Base-by-base conservation (phyloP, 2,888 invertebrate genomes). In the Drosophila mettleri region DNA sequence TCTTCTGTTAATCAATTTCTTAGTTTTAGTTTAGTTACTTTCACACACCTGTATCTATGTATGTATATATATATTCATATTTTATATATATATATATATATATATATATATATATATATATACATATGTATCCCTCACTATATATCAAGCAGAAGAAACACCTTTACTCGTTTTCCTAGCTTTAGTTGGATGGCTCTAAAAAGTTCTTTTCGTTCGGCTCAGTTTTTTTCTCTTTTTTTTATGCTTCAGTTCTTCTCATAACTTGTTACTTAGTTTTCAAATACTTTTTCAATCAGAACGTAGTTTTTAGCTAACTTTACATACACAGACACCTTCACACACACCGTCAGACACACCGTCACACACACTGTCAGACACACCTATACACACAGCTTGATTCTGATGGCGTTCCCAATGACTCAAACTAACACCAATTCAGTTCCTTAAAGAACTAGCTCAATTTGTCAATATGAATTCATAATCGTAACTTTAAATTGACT, bases 11-110 rank as follows among this genome's bases (percentile, higher is more conserved):
- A 45, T 27, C 14, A 24, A 27, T 27, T 45, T 45, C 16, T 74
- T 71, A 74, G 74, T 71, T 74, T 48, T 71, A 74, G 67, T 74
- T 70, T 67, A 67, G 70, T 73, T 74, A 49, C 3, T 58, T 33
- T 54, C 45, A 48, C 48, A 6, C 27, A 51, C 20, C n/a, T 18
- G 24, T 5, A 62, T 46, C 51, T 58, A 45, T 57, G 27, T 48
- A 18, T 43, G 27, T 51, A 43, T 8, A 62, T 38, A 22, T 16
- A 36, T 38, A 46, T 58, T 36, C 48, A 27, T 31, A 24, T 12
- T n/a, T 18, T 48, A 18, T 43, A 31, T 51, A 43, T 8, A 62
- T 38, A 22, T 16, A 36, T 38, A 46, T 58, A 39, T 52, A 27
- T 31, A 24, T 12, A 24, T 51, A 43, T 52, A n/a, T 14, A 16